These are phyloP conservation scores for Terrapene triunguis DNA, from an alignment of 2,113 vertebrate genomes.

Conservation along the genomic window DNA sequence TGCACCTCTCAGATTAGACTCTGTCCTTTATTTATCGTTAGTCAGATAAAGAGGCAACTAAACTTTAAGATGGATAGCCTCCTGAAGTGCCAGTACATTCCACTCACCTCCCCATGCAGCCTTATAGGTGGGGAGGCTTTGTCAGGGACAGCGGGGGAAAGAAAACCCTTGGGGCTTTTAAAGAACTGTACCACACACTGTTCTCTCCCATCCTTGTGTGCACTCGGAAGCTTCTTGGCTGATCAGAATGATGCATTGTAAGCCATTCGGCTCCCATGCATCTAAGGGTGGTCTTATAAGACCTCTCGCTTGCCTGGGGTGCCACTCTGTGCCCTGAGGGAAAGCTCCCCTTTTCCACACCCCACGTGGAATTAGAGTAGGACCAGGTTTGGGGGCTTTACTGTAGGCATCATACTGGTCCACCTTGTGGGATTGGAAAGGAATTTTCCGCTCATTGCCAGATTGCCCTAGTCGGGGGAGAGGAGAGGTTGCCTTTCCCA, in stretches of 20 bases:
- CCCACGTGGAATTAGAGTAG: neutral
- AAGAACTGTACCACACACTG: neutral
- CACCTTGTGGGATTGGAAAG: neutral
- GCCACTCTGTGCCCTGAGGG: neutral
- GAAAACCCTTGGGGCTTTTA: neutral
- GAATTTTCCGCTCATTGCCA: neutral
- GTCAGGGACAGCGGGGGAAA: neutral
- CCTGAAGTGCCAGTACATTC: neutral
- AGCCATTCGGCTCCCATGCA: neutral
- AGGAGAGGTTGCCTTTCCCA: neutral
- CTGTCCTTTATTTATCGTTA: constrained; percentile 60
- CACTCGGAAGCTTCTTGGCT: neutral
- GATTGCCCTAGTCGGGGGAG: neutral
- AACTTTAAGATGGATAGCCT: constrained; percentile 47
- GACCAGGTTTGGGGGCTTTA: neutral
- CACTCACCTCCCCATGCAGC: neutral
- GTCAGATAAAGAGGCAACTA: constrained; percentile 50
- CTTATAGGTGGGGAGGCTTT: neutral
- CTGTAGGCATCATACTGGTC: too few species aligned
- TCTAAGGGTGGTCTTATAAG: neutral
- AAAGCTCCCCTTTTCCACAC: neutral
- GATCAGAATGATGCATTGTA: neutral
- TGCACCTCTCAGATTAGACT: constrained; percentile 63
- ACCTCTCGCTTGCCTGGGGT: neutral
- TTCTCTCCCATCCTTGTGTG: neutral